Evolutionary conservation across 2,888 invertebrate species (phyloP).

Genomic region (Lasius fuliginosus): DNA sequence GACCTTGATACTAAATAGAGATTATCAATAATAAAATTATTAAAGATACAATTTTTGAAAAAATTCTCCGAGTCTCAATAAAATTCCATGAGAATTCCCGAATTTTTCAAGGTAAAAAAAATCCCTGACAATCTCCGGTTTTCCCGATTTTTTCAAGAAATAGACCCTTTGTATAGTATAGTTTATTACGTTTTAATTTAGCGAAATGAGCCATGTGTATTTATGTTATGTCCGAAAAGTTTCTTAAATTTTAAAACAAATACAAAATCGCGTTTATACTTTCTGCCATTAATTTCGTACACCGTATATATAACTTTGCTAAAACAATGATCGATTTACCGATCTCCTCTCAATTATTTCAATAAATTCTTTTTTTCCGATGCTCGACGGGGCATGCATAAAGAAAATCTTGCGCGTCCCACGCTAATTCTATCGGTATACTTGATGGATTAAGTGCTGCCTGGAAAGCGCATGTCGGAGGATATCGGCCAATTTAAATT

Average conservation of each 20-base stretch:
- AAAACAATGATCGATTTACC: background rate
- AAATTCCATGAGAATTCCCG: too few species aligned
- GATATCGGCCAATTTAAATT: slow-evolving; percentile 61
- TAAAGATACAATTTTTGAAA: too few species aligned
- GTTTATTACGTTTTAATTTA: too few species aligned
- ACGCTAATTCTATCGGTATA: background rate
- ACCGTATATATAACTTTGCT: background rate
- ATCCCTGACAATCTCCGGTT: too few species aligned
- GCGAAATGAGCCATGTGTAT: background rate
- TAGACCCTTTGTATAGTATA: too few species aligned
- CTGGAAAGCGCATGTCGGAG: slow-evolving; percentile 6
- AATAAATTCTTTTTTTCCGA: background rate
- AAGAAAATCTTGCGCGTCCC: slow-evolving; percentile 15
- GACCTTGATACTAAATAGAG: too few species aligned
- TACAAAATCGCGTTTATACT: background rate
- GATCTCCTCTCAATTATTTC: background rate
- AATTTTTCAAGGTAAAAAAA: too few species aligned
- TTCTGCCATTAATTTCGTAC: background rate
- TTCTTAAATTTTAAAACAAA: background rate
- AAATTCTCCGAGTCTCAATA: too few species aligned
- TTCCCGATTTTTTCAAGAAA: too few species aligned
- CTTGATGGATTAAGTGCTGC: slow-evolving; percentile 46
- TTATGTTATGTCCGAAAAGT: background rate
- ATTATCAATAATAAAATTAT: too few species aligned
- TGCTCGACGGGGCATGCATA: background rate